Evolutionary conservation across 2,113 vertebrate genomes (phyloP).

Genomic region (Salvelinus alpinus): DNA sequence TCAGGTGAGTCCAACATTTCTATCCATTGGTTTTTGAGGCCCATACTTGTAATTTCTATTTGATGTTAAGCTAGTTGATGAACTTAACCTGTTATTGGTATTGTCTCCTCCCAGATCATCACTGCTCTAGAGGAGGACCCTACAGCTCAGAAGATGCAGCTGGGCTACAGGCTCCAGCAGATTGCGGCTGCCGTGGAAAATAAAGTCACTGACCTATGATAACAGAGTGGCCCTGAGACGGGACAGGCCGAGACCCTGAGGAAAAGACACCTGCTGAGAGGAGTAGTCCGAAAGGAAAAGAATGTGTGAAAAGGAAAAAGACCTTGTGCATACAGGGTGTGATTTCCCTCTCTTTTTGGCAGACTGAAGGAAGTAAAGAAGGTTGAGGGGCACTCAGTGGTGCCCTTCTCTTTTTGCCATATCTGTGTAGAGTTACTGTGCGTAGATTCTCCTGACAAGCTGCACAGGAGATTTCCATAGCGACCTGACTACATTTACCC

Average conservation of each 20-base stretch:
- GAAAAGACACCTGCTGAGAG: neutral
- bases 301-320: neutral
- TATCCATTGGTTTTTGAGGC: neutral
- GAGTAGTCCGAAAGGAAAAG: neutral
- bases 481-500: slow-evolving; percentile 12
- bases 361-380: slow-evolving; percentile 20
- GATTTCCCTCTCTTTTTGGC: neutral
- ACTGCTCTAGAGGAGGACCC: slow-evolving; percentile 89
- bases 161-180: slow-evolving; percentile 95
- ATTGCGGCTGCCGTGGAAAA: slow-evolving; percentile 96
- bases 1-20: slow-evolving; percentile 68
- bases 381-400: neutral
- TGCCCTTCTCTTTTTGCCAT: neutral
- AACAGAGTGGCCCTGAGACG: slow-evolving; percentile 13
- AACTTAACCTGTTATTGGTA: no score
- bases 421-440: neutral
- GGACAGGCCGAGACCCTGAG: slow-evolving; percentile 12
- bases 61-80: no score
- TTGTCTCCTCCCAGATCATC: slow-evolving; percentile 80
- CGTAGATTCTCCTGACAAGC: slow-evolving; percentile 11
- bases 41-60: no score
- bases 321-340: neutral
- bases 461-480: slow-evolving; percentile 46
- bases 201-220: slow-evolving; percentile 97
- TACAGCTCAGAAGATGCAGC: slow-evolving; percentile 97